Evolutionary conservation across 2,113 vertebrate species (phyloP).

Genomic region (Melozone crissalis): DNA sequence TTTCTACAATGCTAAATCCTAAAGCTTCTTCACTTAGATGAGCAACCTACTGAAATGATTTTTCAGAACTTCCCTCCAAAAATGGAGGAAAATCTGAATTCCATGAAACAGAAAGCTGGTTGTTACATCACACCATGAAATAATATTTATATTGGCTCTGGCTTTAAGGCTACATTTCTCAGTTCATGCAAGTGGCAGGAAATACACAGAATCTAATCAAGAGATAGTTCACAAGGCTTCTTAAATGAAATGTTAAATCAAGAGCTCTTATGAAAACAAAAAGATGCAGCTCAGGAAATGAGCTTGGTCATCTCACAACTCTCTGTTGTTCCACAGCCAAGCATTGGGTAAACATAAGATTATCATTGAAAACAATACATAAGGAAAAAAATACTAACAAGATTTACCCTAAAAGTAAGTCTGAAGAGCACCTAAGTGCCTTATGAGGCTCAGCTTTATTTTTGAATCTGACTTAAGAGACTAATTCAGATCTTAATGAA

Average conservation of each 20-base stretch:
- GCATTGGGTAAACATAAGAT: background rate
- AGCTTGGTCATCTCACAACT: conserved; percentile 43
- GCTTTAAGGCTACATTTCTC: conserved; percentile 38
- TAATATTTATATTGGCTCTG: conserved; percentile 59
- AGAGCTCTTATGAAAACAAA: conserved; percentile 44
- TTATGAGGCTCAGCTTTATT: background rate
- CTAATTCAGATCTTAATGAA: background rate
- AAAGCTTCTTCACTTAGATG: background rate
- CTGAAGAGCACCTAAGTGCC: background rate
- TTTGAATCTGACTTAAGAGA: background rate
- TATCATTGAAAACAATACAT: background rate
- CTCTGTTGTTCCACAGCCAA: conserved; percentile 2
- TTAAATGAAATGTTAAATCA: conserved; percentile 45
- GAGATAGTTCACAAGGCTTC: conserved; percentile 35
- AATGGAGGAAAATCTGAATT: background rate
- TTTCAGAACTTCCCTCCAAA: background rate
- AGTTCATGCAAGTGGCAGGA: conserved; percentile 42
- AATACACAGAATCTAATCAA: conserved; percentile 46
- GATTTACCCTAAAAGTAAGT: background rate
- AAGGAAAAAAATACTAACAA: background rate
- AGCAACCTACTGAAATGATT: accelerated
- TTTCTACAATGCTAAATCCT: background rate
- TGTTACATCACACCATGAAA: conserved; percentile 29
- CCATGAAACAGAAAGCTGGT: conserved; percentile 12
- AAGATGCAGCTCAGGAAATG: conserved; percentile 57